phyloP scores from a whole-genome alignment of 2,888 invertebrate genomes.

The Platerodrilus igneus region DNA sequence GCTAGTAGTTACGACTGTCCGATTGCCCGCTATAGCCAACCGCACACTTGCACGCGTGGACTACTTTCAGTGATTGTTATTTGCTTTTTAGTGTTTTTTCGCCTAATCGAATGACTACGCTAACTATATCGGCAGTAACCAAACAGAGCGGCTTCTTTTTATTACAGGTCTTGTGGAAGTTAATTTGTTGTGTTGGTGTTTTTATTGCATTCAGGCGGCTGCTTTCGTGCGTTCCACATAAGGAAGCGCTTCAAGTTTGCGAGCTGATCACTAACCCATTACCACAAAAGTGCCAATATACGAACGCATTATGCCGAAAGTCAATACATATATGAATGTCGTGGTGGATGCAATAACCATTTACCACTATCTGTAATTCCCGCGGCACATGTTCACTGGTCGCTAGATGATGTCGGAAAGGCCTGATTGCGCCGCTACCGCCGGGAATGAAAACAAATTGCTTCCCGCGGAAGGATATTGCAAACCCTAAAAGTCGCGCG shows the following conservation, averaged over 20 bases:
- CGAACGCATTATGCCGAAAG: slow-evolving; percentile 45
- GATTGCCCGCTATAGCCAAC: slow-evolving; percentile 52
- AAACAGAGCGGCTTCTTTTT: slow-evolving; percentile 34
- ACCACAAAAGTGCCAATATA: slow-evolving; percentile 45
- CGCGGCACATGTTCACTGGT: slow-evolving; percentile 42
- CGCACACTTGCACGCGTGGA: slow-evolving; percentile 31
- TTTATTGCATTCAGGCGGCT: slow-evolving; percentile 38
- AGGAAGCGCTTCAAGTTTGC: slow-evolving; percentile 31
- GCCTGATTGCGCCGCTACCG: slow-evolving; percentile 37
- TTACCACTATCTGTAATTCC: slow-evolving; percentile 47
- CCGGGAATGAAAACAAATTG: slow-evolving; percentile 46
- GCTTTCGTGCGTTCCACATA: slow-evolving; percentile 28
- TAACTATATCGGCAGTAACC: slow-evolving; percentile 37
- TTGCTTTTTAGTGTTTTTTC: slow-evolving; percentile 42
- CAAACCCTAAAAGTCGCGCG: slow-evolving; percentile 39
- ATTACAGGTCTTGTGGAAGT: slow-evolving; percentile 36
- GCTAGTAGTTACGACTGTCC: slow-evolving; percentile 60
- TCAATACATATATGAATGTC: slow-evolving; percentile 42
- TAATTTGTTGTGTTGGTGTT: slow-evolving; percentile 44
- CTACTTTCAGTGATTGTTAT: slow-evolving; percentile 43
- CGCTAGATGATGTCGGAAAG: slow-evolving; percentile 42
- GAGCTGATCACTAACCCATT: slow-evolving; percentile 39
- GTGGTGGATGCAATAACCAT: slow-evolving; percentile 43
- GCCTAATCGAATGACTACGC: slow-evolving; percentile 44
- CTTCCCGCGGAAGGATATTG: slow-evolving; percentile 46